phyloP scores from a whole-genome alignment of 2,888 invertebrate genomes.

The Euclidia mi region DNA sequence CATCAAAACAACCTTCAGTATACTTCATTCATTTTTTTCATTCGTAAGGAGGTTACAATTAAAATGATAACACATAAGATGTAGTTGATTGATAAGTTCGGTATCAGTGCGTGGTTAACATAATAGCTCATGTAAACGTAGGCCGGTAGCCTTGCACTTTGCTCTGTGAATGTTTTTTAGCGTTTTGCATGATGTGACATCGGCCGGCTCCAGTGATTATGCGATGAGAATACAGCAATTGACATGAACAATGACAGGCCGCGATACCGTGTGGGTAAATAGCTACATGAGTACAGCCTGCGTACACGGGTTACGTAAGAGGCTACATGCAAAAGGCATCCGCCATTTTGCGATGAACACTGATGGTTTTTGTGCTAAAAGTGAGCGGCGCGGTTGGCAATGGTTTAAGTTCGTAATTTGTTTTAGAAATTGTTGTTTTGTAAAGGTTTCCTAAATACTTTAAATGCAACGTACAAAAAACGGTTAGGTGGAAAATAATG shows the following conservation, averaged over 20 bases:
- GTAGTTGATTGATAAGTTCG: background rate
- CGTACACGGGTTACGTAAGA: slow-evolving; percentile 73
- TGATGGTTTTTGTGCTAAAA: slow-evolving; percentile 77
- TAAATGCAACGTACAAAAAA: slow-evolving; percentile 56
- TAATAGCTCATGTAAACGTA: slow-evolving; percentile 3
- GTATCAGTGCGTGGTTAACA: too few relatives aligned
- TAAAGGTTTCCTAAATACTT: slow-evolving; percentile 56
- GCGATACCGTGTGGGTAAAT: slow-evolving; percentile 68
- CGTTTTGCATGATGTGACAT: slow-evolving; percentile 65
- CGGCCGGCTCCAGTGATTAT: slow-evolving; percentile 68
- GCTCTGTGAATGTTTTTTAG: slow-evolving; percentile 70
- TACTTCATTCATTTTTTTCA: background rate
- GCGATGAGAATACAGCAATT: slow-evolving; percentile 77
- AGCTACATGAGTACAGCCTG: slow-evolving; percentile 56
- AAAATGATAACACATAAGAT: background rate
- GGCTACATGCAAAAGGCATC: slow-evolving; percentile 69
- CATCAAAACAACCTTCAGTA: slow-evolving; percentile 1
- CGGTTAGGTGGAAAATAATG: slow-evolving; percentile 52
- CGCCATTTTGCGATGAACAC: slow-evolving; percentile 83
- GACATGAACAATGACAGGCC: slow-evolving; percentile 79
- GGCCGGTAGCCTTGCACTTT: slow-evolving; percentile 73
- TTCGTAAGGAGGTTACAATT: background rate
- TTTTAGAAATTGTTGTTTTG: slow-evolving; percentile 59
- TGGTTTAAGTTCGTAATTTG: slow-evolving; percentile 64
- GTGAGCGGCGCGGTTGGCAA: slow-evolving; percentile 73